These are phyloP conservation scores for Amblyjoppa proteus DNA, from an alignment of 2,888 invertebrate species.

Conservation along the genomic window DNA sequence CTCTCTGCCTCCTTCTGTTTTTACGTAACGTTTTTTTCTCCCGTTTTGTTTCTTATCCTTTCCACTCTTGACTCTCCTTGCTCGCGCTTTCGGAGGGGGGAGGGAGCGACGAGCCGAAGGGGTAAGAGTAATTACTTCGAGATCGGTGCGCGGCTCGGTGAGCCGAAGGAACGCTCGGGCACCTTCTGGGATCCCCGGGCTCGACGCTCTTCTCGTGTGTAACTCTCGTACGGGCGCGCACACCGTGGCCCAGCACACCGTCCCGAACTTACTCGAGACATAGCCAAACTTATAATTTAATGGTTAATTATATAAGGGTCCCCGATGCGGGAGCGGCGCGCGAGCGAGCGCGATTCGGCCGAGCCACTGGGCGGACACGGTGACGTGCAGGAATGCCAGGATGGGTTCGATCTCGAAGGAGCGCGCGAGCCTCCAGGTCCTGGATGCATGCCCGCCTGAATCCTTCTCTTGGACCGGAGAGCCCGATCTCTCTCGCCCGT, in stretches of 20 bases:
- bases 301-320: constrained; percentile 85
- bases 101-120: constrained; percentile 54
- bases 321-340: constrained; percentile 68
- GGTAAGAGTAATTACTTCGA: constrained; percentile 77
- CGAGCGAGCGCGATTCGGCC: constrained; percentile 78
- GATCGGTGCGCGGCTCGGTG: constrained; percentile 33
- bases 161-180: constrained; percentile 47
- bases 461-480: constrained; percentile 51
- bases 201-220: constrained; percentile 42
- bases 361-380: constrained; percentile 85
- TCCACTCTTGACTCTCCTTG: constrained; percentile 61
- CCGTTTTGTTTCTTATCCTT: constrained; percentile 62
- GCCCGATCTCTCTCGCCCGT: constrained; percentile 34
- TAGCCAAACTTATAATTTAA: constrained; percentile 85
- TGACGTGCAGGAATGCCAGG: constrained; percentile 82
- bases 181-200: constrained; percentile 34
- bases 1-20: constrained; percentile 59
- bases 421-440: constrained; percentile 40
- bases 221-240: constrained; percentile 11
- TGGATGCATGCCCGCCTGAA: constrained; percentile 43
- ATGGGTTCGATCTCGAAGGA: constrained; percentile 56
- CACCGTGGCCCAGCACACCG: constrained; percentile 14
- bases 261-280: constrained; percentile 75
- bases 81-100: constrained; percentile 36
- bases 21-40: constrained; percentile 60